Percentiles rank a stretch among this genome's conserved stretches.
Evolutionary conservation across 2,797 vertebrate genomes (phyloP).

Genomic region (Antennarius maculatus): DNA sequence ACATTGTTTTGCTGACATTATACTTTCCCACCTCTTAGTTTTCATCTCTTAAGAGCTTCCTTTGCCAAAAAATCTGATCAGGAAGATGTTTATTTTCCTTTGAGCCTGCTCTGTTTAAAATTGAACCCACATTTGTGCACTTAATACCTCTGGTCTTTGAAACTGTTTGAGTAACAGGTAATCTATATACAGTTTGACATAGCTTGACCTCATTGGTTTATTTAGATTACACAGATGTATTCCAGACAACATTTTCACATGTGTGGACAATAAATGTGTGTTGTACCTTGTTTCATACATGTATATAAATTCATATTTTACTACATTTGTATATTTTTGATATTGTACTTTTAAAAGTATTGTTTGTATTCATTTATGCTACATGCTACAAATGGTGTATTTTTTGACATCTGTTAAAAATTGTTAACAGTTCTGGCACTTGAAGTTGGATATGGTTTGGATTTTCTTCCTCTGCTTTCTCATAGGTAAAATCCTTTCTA

Average conservation of each 20-base stretch:
- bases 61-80: slow-evolving; percentile 70
- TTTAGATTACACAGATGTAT: slow-evolving; percentile 70
- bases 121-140: slow-evolving; percentile 68
- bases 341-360: slow-evolving; percentile 7
- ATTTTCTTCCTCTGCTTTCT: slow-evolving; percentile 16
- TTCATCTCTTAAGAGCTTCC: slow-evolving; percentile 62
- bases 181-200: slow-evolving; percentile 70
- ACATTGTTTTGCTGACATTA: slow-evolving; percentile 67
- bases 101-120: slow-evolving; percentile 66
- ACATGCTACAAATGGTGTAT: not conserved
- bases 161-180: slow-evolving; percentile 70
- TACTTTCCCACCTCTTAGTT: slow-evolving; percentile 66
- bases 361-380: slow-evolving; percentile 4
- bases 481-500: slow-evolving; percentile 28
- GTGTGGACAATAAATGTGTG: slow-evolving; percentile 33
- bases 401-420: slow-evolving; percentile 29
- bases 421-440: not conserved
- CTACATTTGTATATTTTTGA: slow-evolving; percentile 10
- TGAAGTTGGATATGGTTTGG: slow-evolving; percentile 10
- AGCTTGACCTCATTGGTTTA: slow-evolving; percentile 65
- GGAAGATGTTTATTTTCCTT: slow-evolving; percentile 77
- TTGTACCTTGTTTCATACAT: slow-evolving; percentile 1
- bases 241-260: slow-evolving; percentile 55
- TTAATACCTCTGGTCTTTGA: slow-evolving; percentile 74
- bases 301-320: not conserved